These are phyloP conservation scores for Pterophyllum scalare DNA, from an alignment of 2,113 vertebrate genomes.

Conservation along the genomic window DNA sequence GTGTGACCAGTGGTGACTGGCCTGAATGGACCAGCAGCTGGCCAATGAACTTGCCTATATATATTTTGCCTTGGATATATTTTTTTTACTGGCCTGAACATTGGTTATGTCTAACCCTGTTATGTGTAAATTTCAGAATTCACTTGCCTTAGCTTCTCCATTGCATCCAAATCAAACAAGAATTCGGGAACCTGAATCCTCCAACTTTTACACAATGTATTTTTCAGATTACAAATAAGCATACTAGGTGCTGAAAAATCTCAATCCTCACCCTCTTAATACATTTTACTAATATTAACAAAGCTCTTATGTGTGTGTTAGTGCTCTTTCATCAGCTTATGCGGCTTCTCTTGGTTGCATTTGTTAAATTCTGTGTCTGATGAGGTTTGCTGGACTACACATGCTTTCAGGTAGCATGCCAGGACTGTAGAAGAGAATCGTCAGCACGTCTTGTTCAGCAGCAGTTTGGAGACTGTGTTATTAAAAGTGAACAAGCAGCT, in stretches of 20 bases:
- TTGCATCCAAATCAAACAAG: not conserved
- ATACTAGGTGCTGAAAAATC: conserved; percentile 55
- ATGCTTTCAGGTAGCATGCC: not conserved
- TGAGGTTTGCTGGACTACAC: not conserved
- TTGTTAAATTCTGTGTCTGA: conserved; percentile 1
- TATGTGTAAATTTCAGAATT: not conserved
- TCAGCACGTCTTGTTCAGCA: not conserved
- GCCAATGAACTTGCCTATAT: not conserved
- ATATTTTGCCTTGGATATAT: not conserved
- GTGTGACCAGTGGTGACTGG: not conserved
- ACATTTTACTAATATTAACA: conserved; percentile 31
- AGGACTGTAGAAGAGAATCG: not conserved
- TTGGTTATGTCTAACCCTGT: not conserved
- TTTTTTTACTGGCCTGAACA: not conserved
- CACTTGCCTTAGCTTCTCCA: not conserved
- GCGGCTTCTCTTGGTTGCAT: not conserved
- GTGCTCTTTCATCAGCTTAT: not conserved
- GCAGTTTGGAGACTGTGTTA: not conserved
- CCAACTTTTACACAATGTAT: conserved; percentile 28
- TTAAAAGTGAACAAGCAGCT: conserved; percentile 7
- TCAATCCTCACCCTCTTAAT: conserved; percentile 34
- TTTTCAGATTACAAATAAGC: conserved; percentile 54
- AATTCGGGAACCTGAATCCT: conserved; percentile 29
- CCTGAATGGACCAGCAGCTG: not conserved
- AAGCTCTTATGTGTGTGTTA: not conserved